Evolutionary conservation across 1,140 invertebrate species (phyloP).

Genomic region (Dolichoris vasculosae): DNA sequence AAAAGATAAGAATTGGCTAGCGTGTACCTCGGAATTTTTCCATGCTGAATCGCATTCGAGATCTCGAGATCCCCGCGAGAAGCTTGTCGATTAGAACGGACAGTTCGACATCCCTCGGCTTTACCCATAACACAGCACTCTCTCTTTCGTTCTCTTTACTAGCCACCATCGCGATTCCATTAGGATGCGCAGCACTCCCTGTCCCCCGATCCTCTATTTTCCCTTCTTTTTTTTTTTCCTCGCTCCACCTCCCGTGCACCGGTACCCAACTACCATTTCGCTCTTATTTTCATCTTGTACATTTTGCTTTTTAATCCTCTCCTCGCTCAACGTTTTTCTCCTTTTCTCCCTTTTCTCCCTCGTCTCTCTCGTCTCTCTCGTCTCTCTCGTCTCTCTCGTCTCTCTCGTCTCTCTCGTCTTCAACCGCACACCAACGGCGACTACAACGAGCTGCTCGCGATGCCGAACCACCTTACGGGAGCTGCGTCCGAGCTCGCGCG

Average conservation of each 20-base stretch:
- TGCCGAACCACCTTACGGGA: background rate
- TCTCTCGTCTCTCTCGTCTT: constrained; percentile 1
- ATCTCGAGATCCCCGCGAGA: constrained; percentile 14
- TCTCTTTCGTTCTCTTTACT: constrained; percentile 7
- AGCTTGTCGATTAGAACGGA: constrained; percentile 44
- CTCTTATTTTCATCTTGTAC: constrained; percentile 27
- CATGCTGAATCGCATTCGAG: constrained; percentile 7
- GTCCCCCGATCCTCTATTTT: constrained; percentile 21
- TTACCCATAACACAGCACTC: background rate
- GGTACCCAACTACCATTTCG: background rate
- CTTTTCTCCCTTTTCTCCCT: background rate
- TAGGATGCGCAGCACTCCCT: constrained; percentile 2
- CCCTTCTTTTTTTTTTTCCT: background rate
- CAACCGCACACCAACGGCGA: background rate
- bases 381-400: background rate
- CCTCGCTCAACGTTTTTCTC: background rate
- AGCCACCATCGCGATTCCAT: constrained; percentile 33
- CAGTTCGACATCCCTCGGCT: constrained; percentile 30
- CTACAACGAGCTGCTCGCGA: background rate
- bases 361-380: background rate
- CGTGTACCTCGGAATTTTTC: constrained; percentile 36
- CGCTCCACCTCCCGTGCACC: constrained; percentile 1
- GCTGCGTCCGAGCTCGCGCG: constrained; percentile 8
- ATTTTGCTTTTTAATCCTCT: constrained; percentile 5
- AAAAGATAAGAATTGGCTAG: constrained; percentile 29